Evolutionary conservation across 2,888 invertebrate genomes (phyloP), one percentile per base, ranked within the genome.

Genomic region (Holacanthella duospinosa): DNA sequence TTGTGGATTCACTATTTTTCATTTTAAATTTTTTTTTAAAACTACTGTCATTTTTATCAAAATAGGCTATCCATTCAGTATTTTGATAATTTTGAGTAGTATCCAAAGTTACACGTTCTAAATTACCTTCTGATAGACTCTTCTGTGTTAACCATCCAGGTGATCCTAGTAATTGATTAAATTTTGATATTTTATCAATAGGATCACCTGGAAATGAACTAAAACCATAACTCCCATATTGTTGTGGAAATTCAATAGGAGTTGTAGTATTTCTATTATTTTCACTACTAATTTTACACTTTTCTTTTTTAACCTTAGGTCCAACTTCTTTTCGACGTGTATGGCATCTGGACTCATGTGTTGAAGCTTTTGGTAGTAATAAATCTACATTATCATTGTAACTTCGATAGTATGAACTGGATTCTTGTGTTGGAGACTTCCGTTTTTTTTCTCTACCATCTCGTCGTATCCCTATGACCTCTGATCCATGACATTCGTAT

Each of bases 91-190:
- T n/a, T n/a, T n/a, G n/a, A n/a, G n/a, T n/a, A n/a, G n/a, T n/a
- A n/a, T 36, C 36, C 36, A 36, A 16, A 6, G 9, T 36, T 16
- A 16, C 36, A 36, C 48, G 48, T 21, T 60, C 36, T 24, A 64
- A 61, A 44, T 64, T 64, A 36, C 64, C 58, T 43, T 64, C 64
- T 12, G 64, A 64, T 28, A 64, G 57, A 54, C 64, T 64, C 44
- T 64, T 64, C 43, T 64, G 60, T 59, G 59, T 55, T 19, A 60
- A 44, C 48, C 48, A 48, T 9, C 19, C 19, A n/a, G 19, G 48
- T 9, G 48, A n/a, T 4, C 48, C 36, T n/a, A n/a, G n/a, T n/a
- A n/a, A n/a, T n/a, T n/a, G n/a, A n/a, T n/a, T n/a, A n/a, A n/a
- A n/a, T n/a, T n/a, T n/a, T n/a, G n/a, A n/a, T n/a, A n/a, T n/a